Percentiles rank a stretch among this genome's conserved stretches.
phyloP scores from a whole-genome alignment of 2,888 invertebrate species.

The Sarcophaga caerulescens region DNA sequence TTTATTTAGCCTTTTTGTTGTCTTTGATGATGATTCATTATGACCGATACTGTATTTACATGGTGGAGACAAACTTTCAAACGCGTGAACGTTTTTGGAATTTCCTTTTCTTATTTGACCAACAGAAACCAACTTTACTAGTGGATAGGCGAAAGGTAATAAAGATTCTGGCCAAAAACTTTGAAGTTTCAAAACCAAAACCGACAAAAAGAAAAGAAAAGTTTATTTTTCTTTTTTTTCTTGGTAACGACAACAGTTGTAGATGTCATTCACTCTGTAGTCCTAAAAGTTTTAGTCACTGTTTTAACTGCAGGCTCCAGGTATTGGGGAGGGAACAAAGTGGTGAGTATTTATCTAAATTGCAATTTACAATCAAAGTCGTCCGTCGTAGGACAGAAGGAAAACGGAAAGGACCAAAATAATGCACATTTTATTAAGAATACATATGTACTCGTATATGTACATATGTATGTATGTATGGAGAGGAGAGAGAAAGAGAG shows the following conservation, averaged over 20 bases:
- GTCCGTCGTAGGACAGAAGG: not conserved
- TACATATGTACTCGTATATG: not conserved
- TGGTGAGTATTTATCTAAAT: constrained; percentile 56
- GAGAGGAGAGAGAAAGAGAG: constrained; percentile 1
- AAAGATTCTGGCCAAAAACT: constrained; percentile 53
- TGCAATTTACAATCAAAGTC: constrained; percentile 62
- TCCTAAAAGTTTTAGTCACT: constrained; percentile 1
- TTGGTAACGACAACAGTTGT: constrained; percentile 42
- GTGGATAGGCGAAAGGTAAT: constrained; percentile 55
- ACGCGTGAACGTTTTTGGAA: not conserved
- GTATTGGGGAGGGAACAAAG: not conserved
- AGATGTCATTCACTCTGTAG: constrained; percentile 54
- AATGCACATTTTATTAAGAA: constrained; percentile 27
- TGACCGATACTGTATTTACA: too few species aligned
- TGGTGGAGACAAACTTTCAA: not conserved
- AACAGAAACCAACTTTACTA: constrained; percentile 13
- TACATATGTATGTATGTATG: not conserved
- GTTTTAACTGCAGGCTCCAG: not conserved
- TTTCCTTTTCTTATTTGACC: not conserved
- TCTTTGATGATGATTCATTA: too few species aligned
- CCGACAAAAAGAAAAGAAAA: constrained; percentile 10
- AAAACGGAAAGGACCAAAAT: constrained; percentile 15
- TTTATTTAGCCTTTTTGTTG: too few species aligned
- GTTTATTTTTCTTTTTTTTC: not conserved
- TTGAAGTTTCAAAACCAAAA: constrained; percentile 6